Evolutionary conservation across 2,113 vertebrate species (phyloP), one percentile per base, ranked within the genome.

Genomic region (Nerophis lumbriciformis): DNA sequence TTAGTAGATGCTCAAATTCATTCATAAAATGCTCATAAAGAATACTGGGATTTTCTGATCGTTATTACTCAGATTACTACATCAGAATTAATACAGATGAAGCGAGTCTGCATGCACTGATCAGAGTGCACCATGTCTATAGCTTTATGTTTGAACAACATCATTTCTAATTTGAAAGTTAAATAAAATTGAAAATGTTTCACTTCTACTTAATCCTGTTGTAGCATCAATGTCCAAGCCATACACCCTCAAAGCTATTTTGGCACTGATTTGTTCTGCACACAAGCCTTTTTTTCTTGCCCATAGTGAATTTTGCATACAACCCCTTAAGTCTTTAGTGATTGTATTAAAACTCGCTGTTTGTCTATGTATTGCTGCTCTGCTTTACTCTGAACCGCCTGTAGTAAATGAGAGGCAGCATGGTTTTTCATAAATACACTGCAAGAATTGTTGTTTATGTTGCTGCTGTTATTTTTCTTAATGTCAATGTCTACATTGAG

Each of bases 321-420:
- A 16, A 21, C 47, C 47, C 56, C 38, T 52, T 15, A 36, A 35
- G 49, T 68, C 58, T 80, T 64, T 71, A 58, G 16, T 75, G 57
- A 77, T 80, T 47, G 53, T 61, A 79, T 72, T 71, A 57, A 68
- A 79, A 62, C 64, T 76, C 19, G 36, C 45, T 28, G 0, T 64
- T 59, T 62, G 49, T 66, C 39, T 50, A 44, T 56, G 10, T 42
- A 65, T 66, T 16, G 8, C 53, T 52, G 47, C 50, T 66, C 57
- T 66, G 69, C 67, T 47, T 73, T 60, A 61, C 64, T 58, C 69
- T 72, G 59, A 66, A 72, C 78, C 72, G 72, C 59, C 60, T 19
- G 50, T 66, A 80, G 72, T 64, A 79, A 72, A 88, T 82, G 74
- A 79, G 69, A 86, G 59, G 73, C 78, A 48, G 14, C 69, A 55